phyloP scores from a whole-genome alignment of 2,888 invertebrate genomes.

The Sphaeridia pumilis region DNA sequence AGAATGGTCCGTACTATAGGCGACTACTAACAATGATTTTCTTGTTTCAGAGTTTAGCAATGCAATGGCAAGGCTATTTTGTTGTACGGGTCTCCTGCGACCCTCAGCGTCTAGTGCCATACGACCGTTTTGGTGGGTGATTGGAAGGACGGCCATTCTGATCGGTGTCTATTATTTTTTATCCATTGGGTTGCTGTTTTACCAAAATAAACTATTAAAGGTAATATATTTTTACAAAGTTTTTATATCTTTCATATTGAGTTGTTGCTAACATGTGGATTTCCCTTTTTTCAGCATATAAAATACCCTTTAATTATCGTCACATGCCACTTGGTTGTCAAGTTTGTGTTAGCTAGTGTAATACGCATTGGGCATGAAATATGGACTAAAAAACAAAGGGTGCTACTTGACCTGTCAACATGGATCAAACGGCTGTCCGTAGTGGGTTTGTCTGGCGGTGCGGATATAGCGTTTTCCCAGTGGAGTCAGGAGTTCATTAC shows the following conservation, averaged over 20 bases:
- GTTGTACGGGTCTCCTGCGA: conserved; percentile 11
- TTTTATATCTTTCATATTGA: conserved; percentile 40
- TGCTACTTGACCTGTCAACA: conserved; percentile 60
- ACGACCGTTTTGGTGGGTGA: conserved; percentile 29
- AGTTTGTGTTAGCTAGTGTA: conserved; percentile 66
- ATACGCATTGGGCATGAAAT: conserved; percentile 51
- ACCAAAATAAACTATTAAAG: conserved; percentile 84
- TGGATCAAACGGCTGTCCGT: conserved; percentile 69
- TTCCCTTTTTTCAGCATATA: conserved; percentile 54
- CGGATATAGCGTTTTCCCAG: conserved; percentile 95
- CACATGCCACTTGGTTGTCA: conserved; percentile 75
- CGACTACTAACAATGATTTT: no score
- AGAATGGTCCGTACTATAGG: no score
- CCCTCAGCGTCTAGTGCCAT: conserved; percentile 14
- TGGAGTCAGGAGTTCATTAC: conserved; percentile 95
- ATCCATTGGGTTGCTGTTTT: conserved; percentile 92
- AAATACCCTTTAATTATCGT: conserved; percentile 82
- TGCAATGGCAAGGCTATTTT: conserved; percentile 11
- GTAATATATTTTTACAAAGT: conserved; percentile 54
- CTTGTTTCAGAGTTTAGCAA: background rate
- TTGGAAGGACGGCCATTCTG: conserved; percentile 41
- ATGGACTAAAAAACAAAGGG: conserved; percentile 51
- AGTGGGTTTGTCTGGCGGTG: conserved; percentile 81
- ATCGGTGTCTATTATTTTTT: conserved; percentile 76
- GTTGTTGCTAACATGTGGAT: background rate